Conservation (phyloP, 2,113 vertebrate genomes). For the Candoia aspera region DNA sequence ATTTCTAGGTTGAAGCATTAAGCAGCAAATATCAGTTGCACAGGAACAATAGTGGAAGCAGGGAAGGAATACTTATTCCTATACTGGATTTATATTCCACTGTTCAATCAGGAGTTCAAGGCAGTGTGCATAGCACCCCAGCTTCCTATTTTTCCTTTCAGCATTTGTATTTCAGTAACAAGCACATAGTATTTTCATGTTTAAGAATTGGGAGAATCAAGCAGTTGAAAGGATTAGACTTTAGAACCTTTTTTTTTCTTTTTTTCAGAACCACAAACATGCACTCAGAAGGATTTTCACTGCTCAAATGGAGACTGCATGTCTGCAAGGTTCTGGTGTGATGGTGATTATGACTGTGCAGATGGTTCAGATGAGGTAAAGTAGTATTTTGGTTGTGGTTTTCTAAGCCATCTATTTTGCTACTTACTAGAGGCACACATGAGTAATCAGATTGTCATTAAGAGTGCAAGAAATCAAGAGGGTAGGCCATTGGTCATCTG, state of each 20-base stretch:
- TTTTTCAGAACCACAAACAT: constrained; percentile 89
- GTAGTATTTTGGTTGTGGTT: not conserved
- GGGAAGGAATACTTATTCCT: not conserved
- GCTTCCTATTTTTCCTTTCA: not conserved
- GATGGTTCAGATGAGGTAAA: constrained; percentile 90
- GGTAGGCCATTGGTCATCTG: not conserved
- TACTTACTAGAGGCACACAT: not conserved
- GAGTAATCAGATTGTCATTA: not conserved
- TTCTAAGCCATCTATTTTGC: not conserved
- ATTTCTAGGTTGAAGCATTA: not conserved
- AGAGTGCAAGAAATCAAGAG: not conserved
- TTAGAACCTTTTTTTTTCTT: constrained; percentile 1
- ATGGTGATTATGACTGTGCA: constrained; percentile 95
- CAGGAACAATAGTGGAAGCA: not conserved
- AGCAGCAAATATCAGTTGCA: not conserved
- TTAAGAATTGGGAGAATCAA: not conserved
- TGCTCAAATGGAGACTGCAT: constrained; percentile 94
- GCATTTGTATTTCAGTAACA: not conserved
- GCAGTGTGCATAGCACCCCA: not conserved
- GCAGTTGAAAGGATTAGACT: constrained; percentile 6
- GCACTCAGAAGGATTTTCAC: constrained; percentile 92
- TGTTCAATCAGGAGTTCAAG: not conserved
- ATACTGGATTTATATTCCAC: not conserved
- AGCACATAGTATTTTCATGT: not conserved
- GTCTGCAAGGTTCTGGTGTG: constrained; percentile 93